Evolutionary conservation across 2,113 vertebrate species (phyloP).

Genomic region (Sitta europaea): DNA sequence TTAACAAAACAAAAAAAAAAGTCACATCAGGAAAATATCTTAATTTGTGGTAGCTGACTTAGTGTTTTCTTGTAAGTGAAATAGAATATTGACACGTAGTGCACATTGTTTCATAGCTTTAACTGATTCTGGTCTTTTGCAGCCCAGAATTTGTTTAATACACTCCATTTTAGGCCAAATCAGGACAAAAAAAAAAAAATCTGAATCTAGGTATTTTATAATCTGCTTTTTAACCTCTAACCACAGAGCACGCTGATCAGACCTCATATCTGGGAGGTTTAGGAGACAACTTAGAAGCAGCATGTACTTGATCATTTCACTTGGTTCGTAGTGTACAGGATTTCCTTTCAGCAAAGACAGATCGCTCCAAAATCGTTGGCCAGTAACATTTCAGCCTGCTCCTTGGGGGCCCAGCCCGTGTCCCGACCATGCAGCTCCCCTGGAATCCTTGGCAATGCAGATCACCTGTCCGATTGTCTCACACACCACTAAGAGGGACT

Average conservation of each 20-base stretch:
- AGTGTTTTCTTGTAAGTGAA: conserved; percentile 87
- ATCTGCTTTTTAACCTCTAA: conserved; percentile 92
- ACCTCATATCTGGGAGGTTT: conserved; percentile 86
- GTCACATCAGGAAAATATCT: conserved; percentile 86
- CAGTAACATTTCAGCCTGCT: conserved; percentile 53
- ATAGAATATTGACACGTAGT: conserved; percentile 87
- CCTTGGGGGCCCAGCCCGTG: not conserved
- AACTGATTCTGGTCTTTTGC: conserved; percentile 84
- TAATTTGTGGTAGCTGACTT: conserved; percentile 88
- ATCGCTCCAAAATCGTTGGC: conserved; percentile 33
- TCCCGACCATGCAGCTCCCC: not conserved
- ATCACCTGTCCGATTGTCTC: conserved; percentile 3
- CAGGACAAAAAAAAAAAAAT: conserved; percentile 83
- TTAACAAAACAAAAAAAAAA: conserved; percentile 86
- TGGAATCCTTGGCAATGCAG: not conserved
- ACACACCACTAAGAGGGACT: conserved; percentile 58
- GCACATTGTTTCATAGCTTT: conserved; percentile 93
- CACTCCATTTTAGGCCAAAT: conserved; percentile 93
- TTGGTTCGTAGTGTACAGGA: conserved; percentile 45
- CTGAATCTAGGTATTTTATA: conserved; percentile 91
- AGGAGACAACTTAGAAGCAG: conserved; percentile 84
- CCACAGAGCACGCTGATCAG: conserved; percentile 89
- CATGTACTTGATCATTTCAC: conserved; percentile 73
- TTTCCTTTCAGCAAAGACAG: not conserved
- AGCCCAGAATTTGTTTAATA: conserved; percentile 86